phyloP scores from a whole-genome alignment of 2,113 vertebrate species.

The Eleginops maclovinus region DNA sequence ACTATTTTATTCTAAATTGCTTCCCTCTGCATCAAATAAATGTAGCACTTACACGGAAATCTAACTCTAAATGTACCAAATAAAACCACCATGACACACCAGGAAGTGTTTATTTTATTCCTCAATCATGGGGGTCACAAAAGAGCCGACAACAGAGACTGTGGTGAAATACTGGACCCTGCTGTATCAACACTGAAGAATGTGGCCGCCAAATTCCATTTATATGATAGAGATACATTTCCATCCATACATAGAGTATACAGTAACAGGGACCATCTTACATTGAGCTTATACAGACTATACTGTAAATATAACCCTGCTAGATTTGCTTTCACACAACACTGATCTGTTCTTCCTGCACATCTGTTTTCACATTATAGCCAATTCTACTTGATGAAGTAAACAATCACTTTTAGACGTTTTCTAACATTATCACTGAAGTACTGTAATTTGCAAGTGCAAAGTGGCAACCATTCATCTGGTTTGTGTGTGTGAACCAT shows the following conservation, averaged over 20 bases:
- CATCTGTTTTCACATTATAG: neutral
- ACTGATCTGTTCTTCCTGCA: neutral
- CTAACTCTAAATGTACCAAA: conserved; percentile 8
- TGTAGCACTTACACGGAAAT: conserved; percentile 22
- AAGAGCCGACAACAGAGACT: neutral
- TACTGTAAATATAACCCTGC: neutral
- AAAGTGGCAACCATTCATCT: conserved; percentile 32
- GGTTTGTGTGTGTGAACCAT: neutral
- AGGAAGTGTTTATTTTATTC: conserved; percentile 22
- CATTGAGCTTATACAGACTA: neutral
- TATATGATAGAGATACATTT: neutral
- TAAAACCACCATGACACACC: neutral
- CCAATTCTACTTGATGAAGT: neutral
- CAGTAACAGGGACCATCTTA: neutral
- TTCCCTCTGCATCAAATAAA: conserved; percentile 17
- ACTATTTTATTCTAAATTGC: conserved; percentile 20
- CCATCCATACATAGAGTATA: neutral
- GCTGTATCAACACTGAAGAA: neutral
- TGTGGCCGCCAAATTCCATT: neutral
- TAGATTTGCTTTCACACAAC: neutral
- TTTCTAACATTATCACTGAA: conserved; percentile 5
- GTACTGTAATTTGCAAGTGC: conserved; percentile 1
- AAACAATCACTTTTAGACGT: conserved; percentile 6
- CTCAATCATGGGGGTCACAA: conserved; percentile 2
- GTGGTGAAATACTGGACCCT: neutral